phyloP scores from a whole-genome alignment of 2,797 vertebrate genomes.

The Masticophis lateralis region DNA sequence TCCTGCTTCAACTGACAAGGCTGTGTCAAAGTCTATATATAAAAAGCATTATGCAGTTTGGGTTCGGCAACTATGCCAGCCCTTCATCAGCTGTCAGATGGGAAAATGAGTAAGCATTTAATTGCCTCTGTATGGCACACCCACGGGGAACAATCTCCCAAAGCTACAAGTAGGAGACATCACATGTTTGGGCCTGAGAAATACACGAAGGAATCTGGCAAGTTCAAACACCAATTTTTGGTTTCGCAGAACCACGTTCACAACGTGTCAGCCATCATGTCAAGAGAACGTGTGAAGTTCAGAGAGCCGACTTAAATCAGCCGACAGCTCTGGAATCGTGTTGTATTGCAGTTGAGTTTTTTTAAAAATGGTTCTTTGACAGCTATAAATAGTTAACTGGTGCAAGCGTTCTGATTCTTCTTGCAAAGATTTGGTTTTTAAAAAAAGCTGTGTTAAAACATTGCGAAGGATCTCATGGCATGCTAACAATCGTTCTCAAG shows the following conservation, averaged over 20 bases:
- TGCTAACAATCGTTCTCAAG: neutral
- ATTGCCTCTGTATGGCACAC: neutral
- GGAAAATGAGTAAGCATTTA: neutral
- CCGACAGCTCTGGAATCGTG: neutral
- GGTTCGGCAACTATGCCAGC: neutral
- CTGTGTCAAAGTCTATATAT: neutral
- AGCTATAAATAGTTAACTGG: neutral
- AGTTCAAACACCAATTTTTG: neutral
- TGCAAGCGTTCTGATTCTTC: neutral
- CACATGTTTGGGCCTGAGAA: neutral
- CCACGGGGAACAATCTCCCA: neutral
- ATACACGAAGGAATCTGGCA: neutral
- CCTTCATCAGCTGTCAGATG: neutral
- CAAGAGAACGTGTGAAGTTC: neutral
- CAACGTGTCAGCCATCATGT: neutral
- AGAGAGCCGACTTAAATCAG: neutral
- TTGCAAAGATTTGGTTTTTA: neutral
- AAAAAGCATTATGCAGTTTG: neutral
- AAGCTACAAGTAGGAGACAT: neutral
- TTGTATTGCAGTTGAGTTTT: neutral
- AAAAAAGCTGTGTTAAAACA: neutral
- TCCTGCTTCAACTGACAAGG: neutral
- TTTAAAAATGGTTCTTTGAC: neutral
- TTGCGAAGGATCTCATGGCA: neutral
- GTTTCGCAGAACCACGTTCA: neutral